A percentile compares a stretch with the other conserved stretches of the same genome.
Conservation (phyloP, 2,113 vertebrate species). For the Agapornis roseicollis region DNA sequence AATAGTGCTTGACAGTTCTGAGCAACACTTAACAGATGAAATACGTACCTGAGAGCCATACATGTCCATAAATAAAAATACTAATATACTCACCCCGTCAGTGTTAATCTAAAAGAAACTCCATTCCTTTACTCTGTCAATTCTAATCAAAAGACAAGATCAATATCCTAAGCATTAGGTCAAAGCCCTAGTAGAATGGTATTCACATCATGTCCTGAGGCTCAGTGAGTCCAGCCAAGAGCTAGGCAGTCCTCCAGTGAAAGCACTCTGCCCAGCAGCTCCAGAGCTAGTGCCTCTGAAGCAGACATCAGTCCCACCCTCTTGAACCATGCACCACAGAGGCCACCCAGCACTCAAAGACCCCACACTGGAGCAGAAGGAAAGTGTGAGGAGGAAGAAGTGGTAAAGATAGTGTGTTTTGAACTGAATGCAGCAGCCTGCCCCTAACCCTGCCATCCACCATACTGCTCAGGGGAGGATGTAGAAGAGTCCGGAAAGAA, state of each 20-base stretch:
- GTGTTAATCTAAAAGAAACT: neutral
- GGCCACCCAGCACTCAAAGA: neutral
- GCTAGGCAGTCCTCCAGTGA: neutral
- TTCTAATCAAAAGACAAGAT: neutral
- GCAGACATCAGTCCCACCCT: neutral
- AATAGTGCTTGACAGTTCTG: neutral
- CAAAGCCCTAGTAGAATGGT: neutral
- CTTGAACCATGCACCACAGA: accelerated
- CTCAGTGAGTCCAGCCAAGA: neutral
- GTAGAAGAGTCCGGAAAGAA: neutral
- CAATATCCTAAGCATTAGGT: neutral
- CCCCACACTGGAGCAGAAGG: neutral
- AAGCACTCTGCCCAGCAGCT: neutral
- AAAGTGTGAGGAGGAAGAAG: neutral
- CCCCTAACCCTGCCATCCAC: accelerated
- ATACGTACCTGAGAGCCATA: neutral
- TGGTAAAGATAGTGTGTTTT: neutral
- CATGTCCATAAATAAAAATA: neutral
- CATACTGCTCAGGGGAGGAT: neutral
- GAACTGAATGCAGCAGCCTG: neutral
- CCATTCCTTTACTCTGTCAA: neutral
- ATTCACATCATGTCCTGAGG: neutral
- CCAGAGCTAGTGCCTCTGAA: neutral
- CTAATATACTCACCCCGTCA: neutral
- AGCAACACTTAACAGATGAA: neutral